Evolutionary conservation across 92 coral and sea anemone species (phyloP).

Genomic region (Anthopleura xanthogrammica): DNA sequence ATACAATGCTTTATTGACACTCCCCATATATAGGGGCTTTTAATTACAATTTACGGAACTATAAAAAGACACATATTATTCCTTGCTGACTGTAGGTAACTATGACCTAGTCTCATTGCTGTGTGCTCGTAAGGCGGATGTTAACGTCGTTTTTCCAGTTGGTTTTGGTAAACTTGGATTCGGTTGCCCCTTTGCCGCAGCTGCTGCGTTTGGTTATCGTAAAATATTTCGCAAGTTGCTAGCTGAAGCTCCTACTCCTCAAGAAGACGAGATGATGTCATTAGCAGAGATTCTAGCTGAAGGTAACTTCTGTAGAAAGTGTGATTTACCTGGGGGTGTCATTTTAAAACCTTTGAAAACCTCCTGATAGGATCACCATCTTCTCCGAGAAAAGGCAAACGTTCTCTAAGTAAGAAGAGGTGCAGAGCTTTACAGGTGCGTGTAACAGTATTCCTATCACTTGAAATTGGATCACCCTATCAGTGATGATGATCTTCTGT

Average conservation of each 20-base stretch:
- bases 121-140: slow-evolving; percentile 70
- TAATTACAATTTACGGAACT: too few species aligned
- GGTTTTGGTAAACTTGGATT: slow-evolving; percentile 64
- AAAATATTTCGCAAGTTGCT: slow-evolving; percentile 70
- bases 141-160: slow-evolving; percentile 54
- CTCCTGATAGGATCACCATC: slow-evolving; percentile 12
- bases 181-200: slow-evolving; percentile 74
- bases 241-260: slow-evolving; percentile 66
- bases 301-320: slow-evolving; percentile 26
- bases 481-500: neutral
- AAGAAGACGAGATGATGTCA: slow-evolving; percentile 76
- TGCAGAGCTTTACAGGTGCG: slow-evolving; percentile 46
- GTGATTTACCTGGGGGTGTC: too few species aligned
- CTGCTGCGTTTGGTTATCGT: slow-evolving; percentile 81
- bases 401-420: slow-evolving; percentile 36
- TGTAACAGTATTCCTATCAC: neutral
- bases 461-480: too few species aligned
- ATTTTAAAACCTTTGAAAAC: neutral
- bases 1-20: too few species aligned
- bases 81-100: slow-evolving; percentile 42
- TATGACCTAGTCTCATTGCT: slow-evolving; percentile 67
- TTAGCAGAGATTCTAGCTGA: slow-evolving; percentile 76
- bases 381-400: slow-evolving; percentile 14
- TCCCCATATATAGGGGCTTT: too few species aligned
- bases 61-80: neutral